These are phyloP conservation scores for Hippopotamus amphibius DNA, from an alignment of 2,113 vertebrate species.

Conservation along the genomic window DNA sequence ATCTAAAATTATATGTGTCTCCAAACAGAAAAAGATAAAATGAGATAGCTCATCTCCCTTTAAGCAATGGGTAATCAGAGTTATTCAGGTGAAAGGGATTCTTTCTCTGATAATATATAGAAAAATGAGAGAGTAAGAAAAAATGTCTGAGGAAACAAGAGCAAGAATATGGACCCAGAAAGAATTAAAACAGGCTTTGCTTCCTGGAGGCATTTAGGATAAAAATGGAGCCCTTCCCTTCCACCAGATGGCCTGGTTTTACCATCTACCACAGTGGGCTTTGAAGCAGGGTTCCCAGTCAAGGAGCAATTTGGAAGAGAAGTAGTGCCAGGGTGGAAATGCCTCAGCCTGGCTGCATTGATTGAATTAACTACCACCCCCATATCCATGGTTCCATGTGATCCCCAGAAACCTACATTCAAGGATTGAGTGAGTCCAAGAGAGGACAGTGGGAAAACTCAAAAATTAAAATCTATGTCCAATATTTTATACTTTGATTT, in stretches of 20 bases:
- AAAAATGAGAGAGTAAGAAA: neutral
- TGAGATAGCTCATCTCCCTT: neutral
- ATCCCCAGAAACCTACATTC: neutral
- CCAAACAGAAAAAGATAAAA: slow-evolving; percentile 28
- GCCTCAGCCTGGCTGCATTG: fast-evolving
- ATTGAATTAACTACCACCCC: neutral
- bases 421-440: neutral
- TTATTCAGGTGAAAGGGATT: neutral
- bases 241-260: neutral
- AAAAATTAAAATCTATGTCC: neutral
- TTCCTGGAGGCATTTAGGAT: neutral
- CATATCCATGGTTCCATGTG: fast-evolving
- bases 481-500: neutral
- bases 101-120: neutral
- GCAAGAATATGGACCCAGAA: neutral
- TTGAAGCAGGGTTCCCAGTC: too few relatives aligned
- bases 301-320: neutral
- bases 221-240: fast-evolving
- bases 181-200: neutral
- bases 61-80: neutral
- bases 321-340: neutral
- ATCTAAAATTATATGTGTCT: neutral
- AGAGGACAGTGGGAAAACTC: neutral
- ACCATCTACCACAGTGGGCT: too few relatives aligned
- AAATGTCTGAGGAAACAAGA: neutral